Evolutionary conservation across 2,888 invertebrate genomes (phyloP), one percentile per base, ranked within the genome.

Genomic region (Pelosia muscerda): DNA sequence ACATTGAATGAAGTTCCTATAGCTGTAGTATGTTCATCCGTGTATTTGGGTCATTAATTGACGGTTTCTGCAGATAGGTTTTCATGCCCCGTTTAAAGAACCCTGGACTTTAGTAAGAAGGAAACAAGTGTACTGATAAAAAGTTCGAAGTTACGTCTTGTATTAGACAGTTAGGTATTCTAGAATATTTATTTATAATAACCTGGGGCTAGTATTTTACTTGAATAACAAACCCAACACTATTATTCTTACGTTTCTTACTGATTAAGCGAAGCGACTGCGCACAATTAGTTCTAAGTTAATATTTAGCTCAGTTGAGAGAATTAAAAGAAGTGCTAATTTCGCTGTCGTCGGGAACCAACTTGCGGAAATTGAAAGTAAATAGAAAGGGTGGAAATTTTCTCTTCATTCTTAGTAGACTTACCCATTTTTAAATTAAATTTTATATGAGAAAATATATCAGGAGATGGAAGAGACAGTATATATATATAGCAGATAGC

Each of bases 301-400:
- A 56, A 56, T 61, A 61, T 66, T 66, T 61, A 61, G 22, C 10
- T 28, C 13, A 28, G 53, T 38, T 9, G 25, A 42, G 38, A 25
- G 22, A 61, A 61, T 28, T 65, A 59, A 59, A 65, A 65, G n/a
- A 54, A 65, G 65, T 54, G 65, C 25, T 65, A 34, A 34, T 59
- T 65, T 53, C 13, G 31, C 25, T n/a, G n/a, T 31, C 22, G 22
- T 53, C 49, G 15, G 15, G 42, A 57, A 34, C 0, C 13, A 26
- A 42, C 28, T 65, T 19, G 22, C n/a, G 25, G 38, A n/a, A 60
- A 65, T 54, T 31, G 34, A 65, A 54, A 28, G 54, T 31, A 65
- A 58, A 54, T 65, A 34, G 15, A n/a, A 57, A 26, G 10, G 26
- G 2, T 3, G 26, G 22, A 49, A n/a, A 64, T 9, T 38, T 59